Conservation (phyloP, 2,888 invertebrate genomes). For the Drosophila subsilvestris region DNA sequence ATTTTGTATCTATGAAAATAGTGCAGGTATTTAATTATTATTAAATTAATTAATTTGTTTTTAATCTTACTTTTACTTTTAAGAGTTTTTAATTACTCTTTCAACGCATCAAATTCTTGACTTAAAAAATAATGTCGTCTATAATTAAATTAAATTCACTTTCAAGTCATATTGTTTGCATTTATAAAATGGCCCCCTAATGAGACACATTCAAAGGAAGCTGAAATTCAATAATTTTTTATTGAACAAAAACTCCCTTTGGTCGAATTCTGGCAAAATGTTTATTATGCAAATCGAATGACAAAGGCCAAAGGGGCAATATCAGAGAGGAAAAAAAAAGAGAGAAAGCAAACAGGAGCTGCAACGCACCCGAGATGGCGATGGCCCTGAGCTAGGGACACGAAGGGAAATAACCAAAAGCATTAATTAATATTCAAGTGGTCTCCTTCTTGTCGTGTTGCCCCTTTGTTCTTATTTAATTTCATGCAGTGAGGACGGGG, state of each 20-base stretch:
- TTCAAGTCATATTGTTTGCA: not conserved
- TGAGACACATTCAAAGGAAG: conserved; percentile 4
- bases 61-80: no score
- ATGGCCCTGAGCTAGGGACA: conserved; percentile 1
- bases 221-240: conserved; percentile 49
- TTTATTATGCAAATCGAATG: conserved; percentile 74
- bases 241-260: conserved; percentile 33
- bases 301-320: conserved; percentile 56
- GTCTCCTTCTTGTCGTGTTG: conserved; percentile 26
- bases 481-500: conserved; percentile 39
- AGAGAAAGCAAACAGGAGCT: conserved; percentile 14
- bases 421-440: conserved; percentile 78
- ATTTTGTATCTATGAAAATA: no score
- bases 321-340: conserved; percentile 19
- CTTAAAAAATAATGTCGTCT: no score
- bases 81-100: no score
- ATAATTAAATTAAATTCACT: no score
- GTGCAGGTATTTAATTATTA: no score
- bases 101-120: no score
- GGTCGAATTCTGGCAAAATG: conserved; percentile 48
- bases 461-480: conserved; percentile 61
- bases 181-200: not conserved
- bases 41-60: no score
- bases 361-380: conserved; percentile 21
- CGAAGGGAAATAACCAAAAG: conserved; percentile 40